Percentiles rank a stretch among this genome's conserved stretches.
These are phyloP conservation scores for Sceloporus undulatus DNA, from an alignment of 2,113 vertebrate genomes.

Conservation along the genomic window DNA sequence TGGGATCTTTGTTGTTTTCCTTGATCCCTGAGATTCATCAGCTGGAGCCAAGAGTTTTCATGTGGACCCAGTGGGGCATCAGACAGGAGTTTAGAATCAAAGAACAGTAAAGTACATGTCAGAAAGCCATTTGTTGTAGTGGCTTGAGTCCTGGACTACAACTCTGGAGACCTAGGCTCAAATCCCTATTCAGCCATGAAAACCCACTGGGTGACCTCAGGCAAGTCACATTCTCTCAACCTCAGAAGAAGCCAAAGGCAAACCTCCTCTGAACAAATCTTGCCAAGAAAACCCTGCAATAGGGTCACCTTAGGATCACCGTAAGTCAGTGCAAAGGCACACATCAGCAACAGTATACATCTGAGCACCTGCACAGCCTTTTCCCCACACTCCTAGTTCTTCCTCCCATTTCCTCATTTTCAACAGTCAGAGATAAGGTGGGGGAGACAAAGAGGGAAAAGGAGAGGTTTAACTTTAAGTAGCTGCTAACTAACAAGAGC, in stretches of 20 bases:
- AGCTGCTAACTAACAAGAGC: no score
- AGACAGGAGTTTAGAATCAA: background rate
- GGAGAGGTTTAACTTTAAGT: background rate
- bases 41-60: background rate
- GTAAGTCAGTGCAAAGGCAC: no score
- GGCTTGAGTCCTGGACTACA: no score
- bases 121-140: background rate
- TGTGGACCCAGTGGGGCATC: background rate
- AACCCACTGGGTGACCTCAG: no score
- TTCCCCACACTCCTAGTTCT: no score
- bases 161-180: no score
- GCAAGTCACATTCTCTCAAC: no score
- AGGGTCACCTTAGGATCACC: no score
- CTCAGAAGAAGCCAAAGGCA: no score
- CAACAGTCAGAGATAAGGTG: background rate
- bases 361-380: background rate
- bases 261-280: no score
- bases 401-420: background rate
- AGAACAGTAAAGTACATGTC: background rate
- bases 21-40: background rate
- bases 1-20: background rate
- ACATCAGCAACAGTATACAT: background rate
- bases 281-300: no score
- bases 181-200: no score
- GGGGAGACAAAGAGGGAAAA: background rate